A percentile compares a stretch with the other conserved stretches of the same genome.
These are phyloP conservation scores for Drosophila nigromelanica DNA, from an alignment of 1,140 invertebrate species.

Conservation along the genomic window DNA sequence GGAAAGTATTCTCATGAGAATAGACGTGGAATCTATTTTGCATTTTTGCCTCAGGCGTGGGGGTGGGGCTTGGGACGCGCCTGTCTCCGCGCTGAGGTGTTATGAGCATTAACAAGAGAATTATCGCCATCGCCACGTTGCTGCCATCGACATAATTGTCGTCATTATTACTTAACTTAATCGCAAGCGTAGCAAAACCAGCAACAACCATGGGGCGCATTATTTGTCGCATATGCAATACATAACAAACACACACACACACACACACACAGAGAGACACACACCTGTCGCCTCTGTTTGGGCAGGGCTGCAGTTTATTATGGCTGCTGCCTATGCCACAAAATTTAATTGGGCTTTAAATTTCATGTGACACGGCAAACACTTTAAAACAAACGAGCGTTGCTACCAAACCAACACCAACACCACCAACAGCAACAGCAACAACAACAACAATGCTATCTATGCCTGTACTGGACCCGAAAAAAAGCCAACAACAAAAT, in stretches of 20 bases:
- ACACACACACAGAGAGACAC: not conserved
- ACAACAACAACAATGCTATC: not conserved
- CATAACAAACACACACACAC: not conserved
- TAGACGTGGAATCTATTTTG: conserved; percentile 18
- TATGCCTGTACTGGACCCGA: not conserved
- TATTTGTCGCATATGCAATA: conserved; percentile 35
- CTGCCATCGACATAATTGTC: conserved; percentile 36
- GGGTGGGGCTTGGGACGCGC: no score
- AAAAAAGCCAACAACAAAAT: conserved; percentile 4
- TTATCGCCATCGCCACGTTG: conserved; percentile 25
- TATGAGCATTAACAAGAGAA: conserved; percentile 34
- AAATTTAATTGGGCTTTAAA: conserved; percentile 53
- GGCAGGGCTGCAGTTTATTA: conserved; percentile 40
- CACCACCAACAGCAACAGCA: conserved; percentile 1
- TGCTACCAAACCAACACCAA: not conserved
- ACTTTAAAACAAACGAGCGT: conserved; percentile 32
- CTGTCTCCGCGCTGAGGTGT: not conserved
- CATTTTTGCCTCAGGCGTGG: conserved; percentile 1
- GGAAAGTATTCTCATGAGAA: conserved; percentile 1
- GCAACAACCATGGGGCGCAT: conserved; percentile 30
- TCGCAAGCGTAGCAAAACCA: conserved; percentile 22
- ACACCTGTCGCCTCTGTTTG: conserved; percentile 9
- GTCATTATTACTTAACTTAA: conserved; percentile 43
- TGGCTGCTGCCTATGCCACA: conserved; percentile 34
- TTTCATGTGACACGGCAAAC: conserved; percentile 25